Conservation (phyloP, 2,113 vertebrate genomes). For the Pogona vitticeps region DNA sequence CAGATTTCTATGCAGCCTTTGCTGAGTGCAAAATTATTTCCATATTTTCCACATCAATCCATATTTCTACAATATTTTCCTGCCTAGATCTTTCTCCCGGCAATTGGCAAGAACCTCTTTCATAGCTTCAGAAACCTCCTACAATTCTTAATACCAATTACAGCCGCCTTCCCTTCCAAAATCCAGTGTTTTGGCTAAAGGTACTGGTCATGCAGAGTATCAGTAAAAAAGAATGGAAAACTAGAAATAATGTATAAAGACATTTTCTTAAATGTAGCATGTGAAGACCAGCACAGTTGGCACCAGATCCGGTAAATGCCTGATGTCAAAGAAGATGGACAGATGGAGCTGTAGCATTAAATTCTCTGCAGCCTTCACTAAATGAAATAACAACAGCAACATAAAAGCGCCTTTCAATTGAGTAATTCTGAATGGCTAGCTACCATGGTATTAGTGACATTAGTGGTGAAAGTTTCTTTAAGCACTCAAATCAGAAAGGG, state of each 20-base stretch:
- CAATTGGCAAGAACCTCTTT: not conserved
- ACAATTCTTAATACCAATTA: not conserved
- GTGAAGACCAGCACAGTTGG: not conserved
- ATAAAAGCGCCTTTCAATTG: not conserved
- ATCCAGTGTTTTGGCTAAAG: not conserved
- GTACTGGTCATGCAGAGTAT: not conserved
- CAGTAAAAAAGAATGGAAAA: not conserved
- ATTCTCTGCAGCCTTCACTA: not conserved
- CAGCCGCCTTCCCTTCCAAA: not conserved
- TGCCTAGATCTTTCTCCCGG: not conserved
- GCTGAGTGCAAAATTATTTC: not conserved
- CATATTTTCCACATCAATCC: not conserved
- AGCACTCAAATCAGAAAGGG: not conserved
- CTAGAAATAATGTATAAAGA: not conserved
- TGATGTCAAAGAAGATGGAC: not conserved
- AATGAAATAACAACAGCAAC: not conserved
- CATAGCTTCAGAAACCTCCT: not conserved
- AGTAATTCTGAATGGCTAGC: not conserved
- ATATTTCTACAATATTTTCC: not conserved
- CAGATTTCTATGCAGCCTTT: not conserved
- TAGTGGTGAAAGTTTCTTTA: not conserved
- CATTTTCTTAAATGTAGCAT: not conserved
- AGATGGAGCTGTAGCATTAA: not conserved
- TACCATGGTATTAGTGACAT: not conserved
- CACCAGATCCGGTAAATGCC: not conserved